Conservation (phyloP, 2,888 invertebrate species). For the Lottia gigantea region DNA sequence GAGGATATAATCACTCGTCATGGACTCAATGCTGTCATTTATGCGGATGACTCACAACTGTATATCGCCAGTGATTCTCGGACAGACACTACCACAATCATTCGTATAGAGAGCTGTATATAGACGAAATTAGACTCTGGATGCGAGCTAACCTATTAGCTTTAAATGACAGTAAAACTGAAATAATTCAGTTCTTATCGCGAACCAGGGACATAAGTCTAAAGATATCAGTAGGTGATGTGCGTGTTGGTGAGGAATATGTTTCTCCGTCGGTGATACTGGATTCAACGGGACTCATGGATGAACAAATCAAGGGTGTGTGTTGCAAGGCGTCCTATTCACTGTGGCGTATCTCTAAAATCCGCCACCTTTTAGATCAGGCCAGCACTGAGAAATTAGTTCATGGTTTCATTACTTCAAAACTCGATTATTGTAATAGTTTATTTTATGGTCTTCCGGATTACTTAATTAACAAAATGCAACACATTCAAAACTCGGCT, state of each 20-base stretch:
- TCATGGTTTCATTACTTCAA: background rate
- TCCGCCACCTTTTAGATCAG: background rate
- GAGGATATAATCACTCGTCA: no score
- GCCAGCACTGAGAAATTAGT: background rate
- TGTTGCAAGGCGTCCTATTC: background rate
- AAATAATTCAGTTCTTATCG: no score
- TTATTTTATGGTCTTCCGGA: background rate
- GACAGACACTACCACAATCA: no score
- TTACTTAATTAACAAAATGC: background rate
- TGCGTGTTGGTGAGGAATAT: background rate
- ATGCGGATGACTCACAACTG: no score
- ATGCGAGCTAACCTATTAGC: no score
- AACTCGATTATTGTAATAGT: background rate
- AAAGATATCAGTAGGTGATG: no score
- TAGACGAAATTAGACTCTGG: no score
- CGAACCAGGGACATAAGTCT: no score
- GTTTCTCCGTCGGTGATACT: background rate
- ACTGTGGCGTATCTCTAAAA: background rate
- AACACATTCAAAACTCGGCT: background rate
- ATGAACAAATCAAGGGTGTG: background rate
- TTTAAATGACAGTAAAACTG: no score
- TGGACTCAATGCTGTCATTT: no score
- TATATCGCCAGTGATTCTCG: no score
- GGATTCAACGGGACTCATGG: background rate
- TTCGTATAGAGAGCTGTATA: no score